Base-by-base conservation (phyloP, 2,888 invertebrate genomes). In the Julus scandinavius region DNA sequence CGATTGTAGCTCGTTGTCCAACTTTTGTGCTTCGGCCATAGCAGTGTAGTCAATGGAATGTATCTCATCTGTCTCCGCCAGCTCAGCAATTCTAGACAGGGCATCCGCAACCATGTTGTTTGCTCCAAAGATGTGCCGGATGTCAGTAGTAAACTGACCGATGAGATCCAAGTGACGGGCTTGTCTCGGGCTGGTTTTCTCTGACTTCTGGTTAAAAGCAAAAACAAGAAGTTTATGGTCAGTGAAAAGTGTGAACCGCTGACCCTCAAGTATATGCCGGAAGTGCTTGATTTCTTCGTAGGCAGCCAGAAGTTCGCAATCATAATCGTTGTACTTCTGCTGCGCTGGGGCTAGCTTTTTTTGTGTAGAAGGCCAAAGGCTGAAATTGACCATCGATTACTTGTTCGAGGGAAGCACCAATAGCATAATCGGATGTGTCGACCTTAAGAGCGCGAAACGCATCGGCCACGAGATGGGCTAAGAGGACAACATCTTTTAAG, bases 1-100 rank as follows among this genome's bases (percentile, higher is more conserved):
- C n/a, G n/a, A n/a, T 6, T 29, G 2, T 17, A 83, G 83, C 9
- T 83, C 83, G 6, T 29, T 29, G 83, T 83, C 83, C 9, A 17
- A 13, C 29, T 38, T 11, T 9, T 83, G 83, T 1, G 83, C 83
- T 9, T 29, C 7, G 29, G 83, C 83, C 9, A 83, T 83, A 11
- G 9, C 83, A 1, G 50, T 6, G 50, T 13, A 50, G 50, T 50
- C 50, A 0, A 50, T 50, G 3, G 50, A 9, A 13, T 50, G 11
- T 0, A 50, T 50, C 11, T 50, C 50, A 13, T 90, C 2, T 91
- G 89, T n/a, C 90, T 89, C 89, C 92, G 92, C 1, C 11, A 38
- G 20, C 17, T 86, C 86, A 20, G 87, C 86, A 15, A 86, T 85
- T 2, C 50, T 9, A 6, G 4, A 50, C 38, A 89, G 45, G 17